Conservation (phyloP, 2,113 vertebrate species). For the Pelodiscus sinensis region DNA sequence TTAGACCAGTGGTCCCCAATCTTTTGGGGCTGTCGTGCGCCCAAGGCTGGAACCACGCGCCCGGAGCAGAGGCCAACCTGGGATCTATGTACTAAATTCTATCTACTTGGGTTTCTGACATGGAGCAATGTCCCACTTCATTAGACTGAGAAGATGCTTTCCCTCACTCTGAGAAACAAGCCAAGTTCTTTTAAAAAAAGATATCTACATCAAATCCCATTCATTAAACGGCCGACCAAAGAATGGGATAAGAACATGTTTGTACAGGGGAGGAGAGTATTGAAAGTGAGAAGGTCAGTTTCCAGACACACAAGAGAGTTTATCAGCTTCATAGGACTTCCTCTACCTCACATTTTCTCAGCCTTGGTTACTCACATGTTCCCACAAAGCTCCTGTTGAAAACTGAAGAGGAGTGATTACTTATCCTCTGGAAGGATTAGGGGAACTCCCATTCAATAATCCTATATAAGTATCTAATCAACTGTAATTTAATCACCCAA, state of each 20-base stretch:
- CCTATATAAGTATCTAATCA: slow-evolving; percentile 55
- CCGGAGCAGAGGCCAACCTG: too few relatives aligned
- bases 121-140: slow-evolving; percentile 25
- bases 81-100: not conserved
- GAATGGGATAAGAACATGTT: not conserved
- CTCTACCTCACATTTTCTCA: not conserved
- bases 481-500: slow-evolving; percentile 60
- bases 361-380: not conserved
- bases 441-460: slow-evolving; percentile 58
- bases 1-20: too few relatives aligned
- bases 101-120: not conserved
- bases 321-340: not conserved
- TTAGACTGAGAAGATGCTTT: fast-evolving
- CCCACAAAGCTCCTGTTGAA: slow-evolving; percentile 12
- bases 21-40: too few relatives aligned
- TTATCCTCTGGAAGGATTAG: slow-evolving; percentile 54
- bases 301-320: slow-evolving; percentile 13
- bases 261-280: not conserved
- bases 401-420: slow-evolving; percentile 41
- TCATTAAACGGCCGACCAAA: fast-evolving
- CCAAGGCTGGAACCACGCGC: too few relatives aligned
- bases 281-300: not conserved
- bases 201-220: not conserved
- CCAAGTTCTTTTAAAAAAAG: not conserved
- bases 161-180: not conserved